Base-by-base conservation (phyloP, 64 coral and sea anemone genomes). In the Trachythela sp. region DNA sequence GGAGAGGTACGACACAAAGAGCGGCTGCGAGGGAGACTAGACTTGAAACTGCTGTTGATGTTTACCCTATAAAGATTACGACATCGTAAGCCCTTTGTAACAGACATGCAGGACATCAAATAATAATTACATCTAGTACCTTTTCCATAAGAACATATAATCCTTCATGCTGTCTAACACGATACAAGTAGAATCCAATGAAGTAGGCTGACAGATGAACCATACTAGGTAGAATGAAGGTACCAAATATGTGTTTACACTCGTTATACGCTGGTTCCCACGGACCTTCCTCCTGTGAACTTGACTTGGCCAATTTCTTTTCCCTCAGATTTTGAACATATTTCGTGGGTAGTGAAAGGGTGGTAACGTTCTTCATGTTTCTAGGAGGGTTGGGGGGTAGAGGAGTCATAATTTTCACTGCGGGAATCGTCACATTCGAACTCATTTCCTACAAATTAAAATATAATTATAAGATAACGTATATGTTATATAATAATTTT, bases 221-320 rank as follows among this genome's bases (percentile, higher is more conserved):
- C 75, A 80, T 2, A 80, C 75, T 80, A 15, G 75, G 75, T 18
- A 80, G 37, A 34, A 80, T 80, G 30, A 80, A 80, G 0, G 75
- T 80, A 37, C 75, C 75, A 80, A 80, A 80, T 35, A 80, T 80
- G 37, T 80, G 75, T 80, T 80, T 80, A 22, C 75, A 80, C 75
- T 80, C 75, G 30, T 80, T 80, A 8, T 80, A 80, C 13, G 75
- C 75, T 40, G 75, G 75, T 29, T 80, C 37, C 75, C 75, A 80
- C 32, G 37, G 75, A 37, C 34, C 75, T 36, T 80, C 37, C 37
- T 2, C 1, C 8, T 1, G 75, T 18, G 32, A 37, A 37, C 5
- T 35, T 80, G 75, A 80, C 26, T 64, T 64, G 7, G 7, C 48
- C 48, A 15, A 6, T 49, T 49, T 15, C 0, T 2, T 24, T 64